phyloP scores from a whole-genome alignment of 92 coral and sea anemone species.

The Phymanthus crucifer region DNA sequence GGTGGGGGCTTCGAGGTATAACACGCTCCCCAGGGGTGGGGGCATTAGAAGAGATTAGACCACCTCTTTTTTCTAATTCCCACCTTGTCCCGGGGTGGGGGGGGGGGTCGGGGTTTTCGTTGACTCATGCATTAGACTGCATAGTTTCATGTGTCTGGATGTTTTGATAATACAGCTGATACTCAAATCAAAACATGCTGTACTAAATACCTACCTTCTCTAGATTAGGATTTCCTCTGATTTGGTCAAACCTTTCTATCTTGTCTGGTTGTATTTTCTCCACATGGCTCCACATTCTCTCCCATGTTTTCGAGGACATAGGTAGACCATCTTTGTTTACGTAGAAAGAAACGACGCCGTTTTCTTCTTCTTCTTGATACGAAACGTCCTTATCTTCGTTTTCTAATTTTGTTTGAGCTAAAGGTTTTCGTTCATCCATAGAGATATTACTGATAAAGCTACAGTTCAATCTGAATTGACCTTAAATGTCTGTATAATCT shows the following conservation, averaged over 20 bases:
- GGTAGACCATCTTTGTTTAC: slow-evolving; percentile 95
- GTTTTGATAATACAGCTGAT: no score
- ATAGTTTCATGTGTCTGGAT: no score
- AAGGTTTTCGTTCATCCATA: not conserved
- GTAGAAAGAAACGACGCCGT: slow-evolving; percentile 68
- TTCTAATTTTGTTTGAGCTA: not conserved
- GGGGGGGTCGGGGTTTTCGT: no score
- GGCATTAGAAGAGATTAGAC: no score
- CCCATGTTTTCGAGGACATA: slow-evolving; percentile 79
- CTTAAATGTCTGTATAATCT: no score
- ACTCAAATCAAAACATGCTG: no score
- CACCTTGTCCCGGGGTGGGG: no score
- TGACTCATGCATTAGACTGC: no score
- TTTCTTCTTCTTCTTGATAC: slow-evolving; percentile 45
- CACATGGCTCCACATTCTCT: slow-evolving; percentile 95
- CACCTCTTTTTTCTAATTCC: no score
- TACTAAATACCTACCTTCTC: slow-evolving; percentile 47
- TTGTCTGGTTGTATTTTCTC: slow-evolving; percentile 92
- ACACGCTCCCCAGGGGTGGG: no score
- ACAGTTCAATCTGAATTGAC: not conserved
- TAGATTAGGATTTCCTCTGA: slow-evolving; percentile 54
- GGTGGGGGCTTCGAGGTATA: no score
- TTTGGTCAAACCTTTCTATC: slow-evolving; percentile 46
- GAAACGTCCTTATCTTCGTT: slow-evolving; percentile 20
- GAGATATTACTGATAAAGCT: not conserved